Percentiles rank a stretch among this genome's conserved stretches.
These are phyloP conservation scores for Lycophotia porphyrea DNA, from an alignment of 2,888 invertebrate genomes.

Conservation along the genomic window DNA sequence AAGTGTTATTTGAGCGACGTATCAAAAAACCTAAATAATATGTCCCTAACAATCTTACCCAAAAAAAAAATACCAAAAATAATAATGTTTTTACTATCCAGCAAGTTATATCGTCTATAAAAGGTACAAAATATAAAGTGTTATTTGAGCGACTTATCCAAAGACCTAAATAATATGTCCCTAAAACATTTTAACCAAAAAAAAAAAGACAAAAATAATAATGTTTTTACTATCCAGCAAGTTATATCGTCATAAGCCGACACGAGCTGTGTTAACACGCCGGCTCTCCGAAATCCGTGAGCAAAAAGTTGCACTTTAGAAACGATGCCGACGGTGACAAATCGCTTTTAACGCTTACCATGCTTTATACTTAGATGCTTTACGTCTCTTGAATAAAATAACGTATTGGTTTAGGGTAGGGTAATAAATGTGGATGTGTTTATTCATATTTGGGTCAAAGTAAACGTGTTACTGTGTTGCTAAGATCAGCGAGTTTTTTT, in stretches of 20 bases:
- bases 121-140: not conserved
- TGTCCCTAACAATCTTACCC: not conserved
- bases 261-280: constrained; percentile 53
- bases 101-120: constrained; percentile 49
- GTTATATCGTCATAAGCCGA: constrained; percentile 53
- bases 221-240: constrained; percentile 29
- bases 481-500: too few species aligned
- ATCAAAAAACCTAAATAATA: not conserved
- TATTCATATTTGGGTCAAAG: not conserved
- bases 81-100: constrained; percentile 32
- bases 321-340: constrained; percentile 64
- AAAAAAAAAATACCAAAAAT: constrained; percentile 2
- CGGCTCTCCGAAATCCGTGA: constrained; percentile 39
- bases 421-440: constrained; percentile 17
- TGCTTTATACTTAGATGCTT: constrained; percentile 44
- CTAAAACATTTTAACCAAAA: not conserved
- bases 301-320: constrained; percentile 58
- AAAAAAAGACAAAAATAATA: constrained; percentile 18
- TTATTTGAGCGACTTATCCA: not conserved
- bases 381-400: constrained; percentile 49
- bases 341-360: constrained; percentile 60
- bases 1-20: not conserved
- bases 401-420: constrained; percentile 30
- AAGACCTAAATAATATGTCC: not conserved
- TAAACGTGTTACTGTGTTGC: not conserved